Evolutionary conservation across 2,797 vertebrate species (phyloP).

Genomic region (Mormyrus hasselquistii): DNA sequence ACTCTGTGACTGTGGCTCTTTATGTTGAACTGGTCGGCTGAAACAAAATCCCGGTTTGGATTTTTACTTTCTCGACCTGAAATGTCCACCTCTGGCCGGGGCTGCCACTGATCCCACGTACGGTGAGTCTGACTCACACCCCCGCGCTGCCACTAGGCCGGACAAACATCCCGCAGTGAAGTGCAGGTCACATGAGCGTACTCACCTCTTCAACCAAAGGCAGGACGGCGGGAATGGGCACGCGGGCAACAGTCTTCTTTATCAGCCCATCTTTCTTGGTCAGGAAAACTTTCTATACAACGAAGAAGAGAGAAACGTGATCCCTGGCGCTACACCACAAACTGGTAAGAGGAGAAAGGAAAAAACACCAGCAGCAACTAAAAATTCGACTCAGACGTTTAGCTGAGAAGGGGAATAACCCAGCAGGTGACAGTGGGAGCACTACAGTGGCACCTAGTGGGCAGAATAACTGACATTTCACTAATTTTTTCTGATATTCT

Average conservation of each 20-base stretch:
- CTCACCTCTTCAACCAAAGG: conserved; percentile 86
- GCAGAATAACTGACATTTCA: not conserved
- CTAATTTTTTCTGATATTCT: not conserved
- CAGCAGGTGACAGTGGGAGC: not conserved
- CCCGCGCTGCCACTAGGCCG: not conserved
- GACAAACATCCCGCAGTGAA: not conserved
- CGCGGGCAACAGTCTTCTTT: conserved; percentile 84
- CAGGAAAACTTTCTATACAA: conserved; percentile 85
- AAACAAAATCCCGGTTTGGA: too few species aligned
- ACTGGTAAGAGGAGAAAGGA: not conserved
- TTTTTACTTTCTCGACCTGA: too few species aligned
- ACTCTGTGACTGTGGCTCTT: too few species aligned
- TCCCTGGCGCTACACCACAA: not conserved
- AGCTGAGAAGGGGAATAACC: not conserved
- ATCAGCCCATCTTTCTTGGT: conserved; percentile 78
- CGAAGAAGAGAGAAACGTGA: not conserved
- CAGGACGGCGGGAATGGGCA: conserved; percentile 84
- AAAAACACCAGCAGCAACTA: not conserved
- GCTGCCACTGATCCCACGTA: not conserved
- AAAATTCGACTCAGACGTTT: not conserved
- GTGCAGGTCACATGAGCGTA: not conserved
- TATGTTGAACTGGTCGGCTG: too few species aligned
- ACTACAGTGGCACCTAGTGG: not conserved
- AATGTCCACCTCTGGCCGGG: not conserved
- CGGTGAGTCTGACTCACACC: not conserved